Evolutionary conservation across 2,888 invertebrate species (phyloP).

Genomic region (Melanostoma mellinum): DNA sequence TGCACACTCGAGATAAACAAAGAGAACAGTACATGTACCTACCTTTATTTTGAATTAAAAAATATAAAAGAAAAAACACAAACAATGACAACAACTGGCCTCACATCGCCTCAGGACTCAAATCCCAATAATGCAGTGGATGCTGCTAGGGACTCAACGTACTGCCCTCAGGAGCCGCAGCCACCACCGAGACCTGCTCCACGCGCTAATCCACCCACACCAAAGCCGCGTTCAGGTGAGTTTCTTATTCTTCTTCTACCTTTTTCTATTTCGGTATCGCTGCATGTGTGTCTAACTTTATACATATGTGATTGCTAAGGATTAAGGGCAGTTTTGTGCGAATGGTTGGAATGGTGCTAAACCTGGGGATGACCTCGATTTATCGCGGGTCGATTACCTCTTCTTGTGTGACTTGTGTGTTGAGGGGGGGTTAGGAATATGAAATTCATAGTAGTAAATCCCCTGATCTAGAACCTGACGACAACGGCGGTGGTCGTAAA

Average conservation of each 20-base stretch:
- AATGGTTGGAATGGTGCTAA: conserved; percentile 61
- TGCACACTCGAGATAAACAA: conserved; percentile 58
- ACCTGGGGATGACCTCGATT: conserved; percentile 70
- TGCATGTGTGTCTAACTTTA: background rate
- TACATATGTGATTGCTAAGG: background rate
- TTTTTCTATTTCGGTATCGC: background rate
- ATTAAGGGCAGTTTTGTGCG: conserved; percentile 42
- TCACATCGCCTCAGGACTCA: conserved; percentile 75
- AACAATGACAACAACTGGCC: conserved; percentile 74
- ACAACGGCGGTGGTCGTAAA: conserved; percentile 34
- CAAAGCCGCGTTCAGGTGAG: conserved; percentile 81
- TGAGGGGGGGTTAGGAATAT: conserved; percentile 33
- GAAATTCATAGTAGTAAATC: conserved; percentile 54
- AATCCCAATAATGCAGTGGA: conserved; percentile 79
- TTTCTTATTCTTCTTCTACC: background rate
- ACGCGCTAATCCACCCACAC: conserved; percentile 80
- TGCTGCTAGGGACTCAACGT: conserved; percentile 81
- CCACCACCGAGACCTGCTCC: conserved; percentile 81
- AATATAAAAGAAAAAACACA: conserved; percentile 20
- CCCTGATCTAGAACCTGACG: conserved; percentile 5
- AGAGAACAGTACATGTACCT: conserved; percentile 45
- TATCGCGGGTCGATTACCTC: conserved; percentile 70
- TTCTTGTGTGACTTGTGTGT: conserved; percentile 24
- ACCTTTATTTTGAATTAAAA: conserved; percentile 10
- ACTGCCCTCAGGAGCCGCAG: conserved; percentile 79